Evolutionary conservation across 2,113 vertebrate species (phyloP), one percentile per base, ranked within the genome.

Genomic region (Ariopsis seemanni): DNA sequence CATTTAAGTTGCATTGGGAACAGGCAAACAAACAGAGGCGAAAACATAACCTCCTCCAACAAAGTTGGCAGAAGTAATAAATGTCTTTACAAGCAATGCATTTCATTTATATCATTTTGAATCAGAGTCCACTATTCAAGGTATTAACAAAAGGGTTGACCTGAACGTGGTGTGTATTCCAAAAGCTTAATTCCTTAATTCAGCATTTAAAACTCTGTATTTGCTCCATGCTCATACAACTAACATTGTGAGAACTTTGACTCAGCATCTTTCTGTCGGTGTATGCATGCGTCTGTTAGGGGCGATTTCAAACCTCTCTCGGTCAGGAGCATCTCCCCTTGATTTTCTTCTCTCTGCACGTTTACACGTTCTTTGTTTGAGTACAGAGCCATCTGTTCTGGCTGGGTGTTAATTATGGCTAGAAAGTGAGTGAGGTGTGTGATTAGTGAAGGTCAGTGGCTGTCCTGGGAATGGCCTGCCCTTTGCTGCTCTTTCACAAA

Each of bases 401-500:
- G 93, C 92, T 92, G 93, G 91, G 93, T 95, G 93, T 95, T 96
- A 95, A 95, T 95, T 95, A 94, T 93, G 93, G 93, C 91, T 92
- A 92, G 92, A 93, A 91, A 89, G 89, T 92, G 92, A 94, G 94
- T 67, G 86, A 88, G 94, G 92, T 94, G 95, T 93, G 89, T 93
- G 94, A 95, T 94, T 94, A 95, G 90, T 94, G 95, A 96, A 95
- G 95, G 95, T 96, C 95, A 96, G 93, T 14, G 89, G 88, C 92
- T 93, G 92, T 95, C 95, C 94, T 95, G 95, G 95, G 95, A 95
- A 94, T 94, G 92, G 87, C 88, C 93, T 96, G 94, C 92, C 95
- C 95, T 96, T 96, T 95, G 93, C 93, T 95, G 93, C 93, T 92
- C 89, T 92, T 92, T 94, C 93, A 94, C 93, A 94, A 94, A 93